These are phyloP conservation scores for Paratilapia polleni DNA, from an alignment of 2,113 vertebrate genomes.

Conservation along the genomic window DNA sequence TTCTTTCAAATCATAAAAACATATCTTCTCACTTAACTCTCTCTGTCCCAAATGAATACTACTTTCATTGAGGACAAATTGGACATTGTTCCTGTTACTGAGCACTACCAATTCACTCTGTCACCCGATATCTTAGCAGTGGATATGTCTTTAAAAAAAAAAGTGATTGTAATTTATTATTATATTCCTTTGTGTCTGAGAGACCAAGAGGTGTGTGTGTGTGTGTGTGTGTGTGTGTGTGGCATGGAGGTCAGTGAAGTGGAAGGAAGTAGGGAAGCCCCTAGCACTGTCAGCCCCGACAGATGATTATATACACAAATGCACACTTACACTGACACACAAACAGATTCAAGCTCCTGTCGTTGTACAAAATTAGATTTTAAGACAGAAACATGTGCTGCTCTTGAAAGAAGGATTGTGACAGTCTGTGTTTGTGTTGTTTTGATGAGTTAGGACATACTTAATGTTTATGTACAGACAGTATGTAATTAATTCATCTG, in stretches of 20 bases:
- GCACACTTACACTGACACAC: not conserved
- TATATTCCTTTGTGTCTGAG: slow-evolving; percentile 52
- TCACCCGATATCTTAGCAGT: not conserved
- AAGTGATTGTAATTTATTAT: not conserved
- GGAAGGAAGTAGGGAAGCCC: slow-evolving; percentile 32
- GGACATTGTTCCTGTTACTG: too few relatives aligned
- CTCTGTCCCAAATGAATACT: not conserved
- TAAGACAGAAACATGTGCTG: not conserved
- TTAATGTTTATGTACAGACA: not conserved
- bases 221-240: not conserved
- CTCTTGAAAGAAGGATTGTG: not conserved
- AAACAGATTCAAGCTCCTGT: not conserved
- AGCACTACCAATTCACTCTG: not conserved
- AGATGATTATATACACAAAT: not conserved
- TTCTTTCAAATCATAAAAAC: not conserved
- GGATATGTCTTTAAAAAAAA: not conserved
- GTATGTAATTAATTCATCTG: not conserved
- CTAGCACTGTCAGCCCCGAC: not conserved
- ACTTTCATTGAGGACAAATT: not conserved
- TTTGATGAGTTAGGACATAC: not conserved
- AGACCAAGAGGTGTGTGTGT: slow-evolving; percentile 3
- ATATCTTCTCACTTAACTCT: not conserved
- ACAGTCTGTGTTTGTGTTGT: not conserved
- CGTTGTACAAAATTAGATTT: not conserved
- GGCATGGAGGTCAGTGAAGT: slow-evolving; percentile 10